phyloP scores from a whole-genome alignment of 2,113 vertebrate genomes.

The Platysteira castanea region DNA sequence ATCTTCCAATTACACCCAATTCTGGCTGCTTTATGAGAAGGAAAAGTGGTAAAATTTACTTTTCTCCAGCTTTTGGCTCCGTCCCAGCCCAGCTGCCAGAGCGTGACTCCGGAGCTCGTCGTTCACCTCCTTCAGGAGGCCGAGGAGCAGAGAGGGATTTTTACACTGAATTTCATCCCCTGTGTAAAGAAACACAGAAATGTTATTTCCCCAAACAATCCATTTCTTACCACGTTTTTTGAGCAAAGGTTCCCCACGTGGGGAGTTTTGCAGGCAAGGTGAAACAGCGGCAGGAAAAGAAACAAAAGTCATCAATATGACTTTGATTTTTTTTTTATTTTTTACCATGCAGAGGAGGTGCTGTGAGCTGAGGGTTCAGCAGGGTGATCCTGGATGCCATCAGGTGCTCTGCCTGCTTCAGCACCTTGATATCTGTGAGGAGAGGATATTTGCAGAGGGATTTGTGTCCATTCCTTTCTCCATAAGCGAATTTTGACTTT shows the following conservation, averaged over 20 bases:
- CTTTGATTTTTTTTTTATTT: background rate
- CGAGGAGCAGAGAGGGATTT: slow-evolving; percentile 71
- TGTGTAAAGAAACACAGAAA: background rate
- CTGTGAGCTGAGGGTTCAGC: background rate
- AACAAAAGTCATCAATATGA: background rate
- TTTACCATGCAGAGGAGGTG: background rate
- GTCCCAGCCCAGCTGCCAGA: slow-evolving; percentile 27
- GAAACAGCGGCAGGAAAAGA: background rate
- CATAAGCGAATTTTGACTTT: background rate
- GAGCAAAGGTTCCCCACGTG: accelerated
- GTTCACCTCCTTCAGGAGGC: slow-evolving; percentile 69
- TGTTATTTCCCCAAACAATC: background rate
- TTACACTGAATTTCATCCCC: background rate
- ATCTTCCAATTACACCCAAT: no score
- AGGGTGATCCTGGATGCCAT: background rate
- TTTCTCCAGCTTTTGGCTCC: background rate
- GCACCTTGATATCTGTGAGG: background rate
- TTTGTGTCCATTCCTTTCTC: background rate
- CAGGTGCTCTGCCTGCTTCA: slow-evolving; percentile 41
- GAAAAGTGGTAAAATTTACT: background rate
- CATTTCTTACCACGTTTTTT: accelerated
- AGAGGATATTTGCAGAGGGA: background rate
- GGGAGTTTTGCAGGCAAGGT: background rate
- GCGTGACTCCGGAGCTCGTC: slow-evolving; percentile 54
- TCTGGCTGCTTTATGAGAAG: background rate